These are phyloP conservation scores for Toxostoma redivivum DNA, from an alignment of 2,113 vertebrate species.

Conservation along the genomic window DNA sequence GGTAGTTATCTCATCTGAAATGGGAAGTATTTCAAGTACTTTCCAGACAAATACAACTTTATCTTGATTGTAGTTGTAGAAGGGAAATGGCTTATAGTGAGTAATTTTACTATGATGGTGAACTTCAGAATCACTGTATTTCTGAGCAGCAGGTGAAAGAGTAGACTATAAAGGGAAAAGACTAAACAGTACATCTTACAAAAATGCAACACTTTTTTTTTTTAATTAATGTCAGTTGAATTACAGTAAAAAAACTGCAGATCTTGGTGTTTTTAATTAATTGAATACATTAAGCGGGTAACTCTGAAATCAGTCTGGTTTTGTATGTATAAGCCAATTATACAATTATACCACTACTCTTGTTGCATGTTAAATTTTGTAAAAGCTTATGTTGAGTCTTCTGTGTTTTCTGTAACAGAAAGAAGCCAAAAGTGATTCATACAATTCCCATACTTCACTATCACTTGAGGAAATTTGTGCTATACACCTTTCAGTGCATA, in stretches of 20 bases:
- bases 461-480: neutral
- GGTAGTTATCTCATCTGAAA: neutral
- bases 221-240: neutral
- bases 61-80: neutral
- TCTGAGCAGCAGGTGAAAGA: neutral
- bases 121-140: neutral
- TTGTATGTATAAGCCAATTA: neutral
- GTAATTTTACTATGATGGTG: neutral
- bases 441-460: neutral
- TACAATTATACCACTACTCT: neutral
- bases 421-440: neutral
- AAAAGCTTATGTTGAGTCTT: neutral
- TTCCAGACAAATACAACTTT: neutral
- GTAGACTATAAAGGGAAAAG: neutral
- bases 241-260: neutral
- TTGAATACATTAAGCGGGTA: neutral
- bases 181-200: neutral
- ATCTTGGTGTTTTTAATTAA: neutral
- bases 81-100: neutral
- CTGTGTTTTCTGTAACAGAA: neutral
- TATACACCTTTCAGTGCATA: neutral
- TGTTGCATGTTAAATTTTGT: neutral
- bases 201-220: neutral
- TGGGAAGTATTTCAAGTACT: neutral
- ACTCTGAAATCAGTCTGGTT: neutral